Conservation (phyloP, 2,888 invertebrate species). For the Caenorhabditis sp. region DNA sequence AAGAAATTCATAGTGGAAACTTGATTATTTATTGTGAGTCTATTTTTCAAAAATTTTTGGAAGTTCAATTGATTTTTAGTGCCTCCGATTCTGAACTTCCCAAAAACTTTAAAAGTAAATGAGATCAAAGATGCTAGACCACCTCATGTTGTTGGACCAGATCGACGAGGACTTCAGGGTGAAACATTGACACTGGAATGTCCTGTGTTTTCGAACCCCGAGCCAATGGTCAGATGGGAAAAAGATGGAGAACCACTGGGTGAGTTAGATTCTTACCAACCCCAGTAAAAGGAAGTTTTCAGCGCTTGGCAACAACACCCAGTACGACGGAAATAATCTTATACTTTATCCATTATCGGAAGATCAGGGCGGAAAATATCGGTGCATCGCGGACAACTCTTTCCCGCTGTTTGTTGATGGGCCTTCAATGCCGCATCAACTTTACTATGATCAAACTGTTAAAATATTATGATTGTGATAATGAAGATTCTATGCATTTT, state of each 20-base stretch:
- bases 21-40: slow-evolving; percentile 45
- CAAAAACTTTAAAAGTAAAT: slow-evolving; percentile 13
- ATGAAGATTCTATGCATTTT: slow-evolving; percentile 13
- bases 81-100: slow-evolving; percentile 47
- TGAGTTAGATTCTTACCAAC: too few species aligned
- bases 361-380: slow-evolving; percentile 35
- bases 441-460: slow-evolving; percentile 38
- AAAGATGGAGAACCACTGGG: slow-evolving; percentile 42
- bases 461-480: slow-evolving; percentile 19
- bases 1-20: slow-evolving; percentile 45
- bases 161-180: slow-evolving; percentile 30
- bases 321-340: slow-evolving; percentile 36
- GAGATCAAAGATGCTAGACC: slow-evolving; percentile 29
- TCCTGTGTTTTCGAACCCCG: slow-evolving; percentile 39
- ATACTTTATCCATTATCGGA: slow-evolving; percentile 25
- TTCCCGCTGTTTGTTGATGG: slow-evolving; percentile 51
- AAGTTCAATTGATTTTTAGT: slow-evolving; percentile 21
- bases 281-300: too few species aligned
- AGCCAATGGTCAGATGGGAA: slow-evolving; percentile 50
- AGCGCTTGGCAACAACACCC: slow-evolving; percentile 16
- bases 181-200: slow-evolving; percentile 40
- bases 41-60: background rate
- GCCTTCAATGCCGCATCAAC: slow-evolving; percentile 39
- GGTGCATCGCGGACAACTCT: slow-evolving; percentile 50
- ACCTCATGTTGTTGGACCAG: slow-evolving; percentile 32